Conservation (phyloP, 2,888 invertebrate genomes). For the Ectemnius lituratus region DNA sequence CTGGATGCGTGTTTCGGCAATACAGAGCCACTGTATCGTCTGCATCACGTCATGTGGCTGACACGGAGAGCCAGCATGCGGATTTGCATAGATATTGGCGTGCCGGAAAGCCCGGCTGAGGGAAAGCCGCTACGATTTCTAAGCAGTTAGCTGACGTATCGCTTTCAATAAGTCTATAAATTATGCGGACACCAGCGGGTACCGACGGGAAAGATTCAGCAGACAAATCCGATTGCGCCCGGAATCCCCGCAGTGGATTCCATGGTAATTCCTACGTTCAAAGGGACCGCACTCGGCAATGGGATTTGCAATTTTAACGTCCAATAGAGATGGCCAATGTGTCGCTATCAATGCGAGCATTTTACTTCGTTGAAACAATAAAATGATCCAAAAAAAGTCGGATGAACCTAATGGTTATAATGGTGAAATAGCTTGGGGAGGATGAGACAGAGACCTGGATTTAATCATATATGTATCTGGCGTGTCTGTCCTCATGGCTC, state of each 20-base stretch:
- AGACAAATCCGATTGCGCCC: no score
- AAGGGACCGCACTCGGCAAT: no score
- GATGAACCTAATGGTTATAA: slow-evolving; percentile 29
- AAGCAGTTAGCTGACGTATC: slow-evolving; percentile 23
- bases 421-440: slow-evolving; percentile 16
- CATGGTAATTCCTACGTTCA: no score
- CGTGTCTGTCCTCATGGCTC: slow-evolving; percentile 21
- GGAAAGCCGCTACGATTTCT: slow-evolving; percentile 28
- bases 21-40: slow-evolving; percentile 32
- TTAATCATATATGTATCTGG: slow-evolving; percentile 50
- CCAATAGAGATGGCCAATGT: no score
- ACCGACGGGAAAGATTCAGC: not conserved
- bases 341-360: no score
- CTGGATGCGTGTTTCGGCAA: slow-evolving; percentile 48
- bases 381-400: slow-evolving; percentile 16
- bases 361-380: no score
- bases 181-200: not conserved
- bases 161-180: slow-evolving; percentile 6
- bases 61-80: slow-evolving; percentile 39
- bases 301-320: no score
- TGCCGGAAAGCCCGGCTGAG: slow-evolving; percentile 27
- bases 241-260: no score
- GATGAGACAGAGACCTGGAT: slow-evolving; percentile 32
- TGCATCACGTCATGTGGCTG: slow-evolving; percentile 23
- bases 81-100: slow-evolving; percentile 62